Conservation (phyloP, 2,797 vertebrate species). For the Gadopsis marmoratus region DNA sequence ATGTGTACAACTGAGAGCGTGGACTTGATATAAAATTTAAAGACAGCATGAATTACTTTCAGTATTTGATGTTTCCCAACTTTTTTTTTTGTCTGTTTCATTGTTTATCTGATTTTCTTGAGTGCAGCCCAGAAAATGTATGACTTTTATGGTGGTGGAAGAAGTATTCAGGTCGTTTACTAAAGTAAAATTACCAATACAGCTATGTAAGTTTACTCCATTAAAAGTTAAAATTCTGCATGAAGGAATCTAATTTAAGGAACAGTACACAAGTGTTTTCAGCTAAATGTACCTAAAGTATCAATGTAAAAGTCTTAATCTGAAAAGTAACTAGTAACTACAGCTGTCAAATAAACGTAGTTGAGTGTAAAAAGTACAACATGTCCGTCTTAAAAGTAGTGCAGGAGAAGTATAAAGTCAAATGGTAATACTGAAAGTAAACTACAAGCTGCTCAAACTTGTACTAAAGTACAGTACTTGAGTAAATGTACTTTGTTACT, state of each 20-base stretch:
- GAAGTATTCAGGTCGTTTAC: neutral
- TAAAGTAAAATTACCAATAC: neutral
- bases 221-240: neutral
- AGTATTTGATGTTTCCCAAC: neutral
- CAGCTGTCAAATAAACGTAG: neutral
- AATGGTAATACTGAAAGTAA: neutral
- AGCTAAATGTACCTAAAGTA: neutral
- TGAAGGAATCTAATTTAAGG: neutral
- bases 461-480: neutral
- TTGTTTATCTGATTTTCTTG: slow-evolving; percentile 5
- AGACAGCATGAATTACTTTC: neutral
- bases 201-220: neutral
- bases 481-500: neutral
- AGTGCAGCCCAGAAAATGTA: neutral
- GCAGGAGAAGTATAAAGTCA: neutral
- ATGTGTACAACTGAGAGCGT: neutral
- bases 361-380: neutral
- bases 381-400: neutral
- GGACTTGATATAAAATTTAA: neutral
- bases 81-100: neutral
- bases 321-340: neutral
- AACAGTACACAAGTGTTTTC: neutral
- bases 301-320: neutral
- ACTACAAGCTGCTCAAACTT: neutral
- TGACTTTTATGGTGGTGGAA: neutral